Conservation (phyloP, 2,113 vertebrate species). For the Psettodes erumei region DNA sequence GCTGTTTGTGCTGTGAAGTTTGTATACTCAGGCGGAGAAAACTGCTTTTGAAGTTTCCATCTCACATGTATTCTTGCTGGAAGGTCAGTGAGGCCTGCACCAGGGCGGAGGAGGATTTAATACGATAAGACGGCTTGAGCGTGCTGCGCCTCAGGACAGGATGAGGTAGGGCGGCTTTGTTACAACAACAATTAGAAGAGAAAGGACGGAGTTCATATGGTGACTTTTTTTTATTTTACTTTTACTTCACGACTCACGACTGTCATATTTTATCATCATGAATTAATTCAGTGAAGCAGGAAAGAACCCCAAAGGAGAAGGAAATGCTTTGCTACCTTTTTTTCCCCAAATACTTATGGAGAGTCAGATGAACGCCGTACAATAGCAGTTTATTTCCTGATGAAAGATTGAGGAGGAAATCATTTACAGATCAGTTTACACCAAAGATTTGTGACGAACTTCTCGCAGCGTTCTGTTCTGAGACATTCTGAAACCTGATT, state of each 20-base stretch:
- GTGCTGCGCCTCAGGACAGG: slow-evolving; percentile 7
- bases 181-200: slow-evolving; percentile 21
- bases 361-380: not conserved
- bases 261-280: not conserved
- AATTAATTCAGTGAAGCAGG: not conserved
- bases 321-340: no score
- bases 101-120: slow-evolving; percentile 30
- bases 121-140: slow-evolving; percentile 26
- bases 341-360: not conserved
- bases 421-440: no score
- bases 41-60: slow-evolving; percentile 41
- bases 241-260: not conserved
- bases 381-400: no score
- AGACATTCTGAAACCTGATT: no score
- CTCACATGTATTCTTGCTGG: slow-evolving; percentile 30
- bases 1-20: slow-evolving; percentile 10
- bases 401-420: no score
- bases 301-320: no score
- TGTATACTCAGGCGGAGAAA: slow-evolving; percentile 18
- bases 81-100: slow-evolving; percentile 17
- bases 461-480: no score
- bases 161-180: not conserved
- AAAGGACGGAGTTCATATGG: not conserved
- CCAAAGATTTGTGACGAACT: no score
- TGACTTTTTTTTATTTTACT: not conserved